Evolutionary conservation across 2,888 invertebrate species (phyloP).

Genomic region (Linnaemya tessellans): DNA sequence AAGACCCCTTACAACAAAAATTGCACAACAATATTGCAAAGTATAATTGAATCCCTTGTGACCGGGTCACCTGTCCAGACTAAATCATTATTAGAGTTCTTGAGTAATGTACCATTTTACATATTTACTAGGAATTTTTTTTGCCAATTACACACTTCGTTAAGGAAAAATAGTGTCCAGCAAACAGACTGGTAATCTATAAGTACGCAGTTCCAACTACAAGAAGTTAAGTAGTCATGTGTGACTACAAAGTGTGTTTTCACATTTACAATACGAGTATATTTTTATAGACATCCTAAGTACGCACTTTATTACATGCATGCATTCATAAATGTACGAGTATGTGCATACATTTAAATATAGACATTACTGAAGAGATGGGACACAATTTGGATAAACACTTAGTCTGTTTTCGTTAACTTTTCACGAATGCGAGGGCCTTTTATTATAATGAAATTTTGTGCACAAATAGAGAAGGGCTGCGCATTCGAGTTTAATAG

Average conservation of each 20-base stretch:
- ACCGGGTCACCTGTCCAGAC: slow-evolving; percentile 43
- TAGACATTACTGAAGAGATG: slow-evolving; percentile 15
- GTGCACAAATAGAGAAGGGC: no score
- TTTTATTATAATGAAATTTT: neutral
- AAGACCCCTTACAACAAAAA: no score
- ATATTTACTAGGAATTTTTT: slow-evolving; percentile 49
- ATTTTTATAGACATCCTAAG: no score
- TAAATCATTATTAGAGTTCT: slow-evolving; percentile 70
- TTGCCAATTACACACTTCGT: slow-evolving; percentile 54
- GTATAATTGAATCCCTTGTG: slow-evolving; percentile 21
- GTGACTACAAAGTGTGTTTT: slow-evolving; percentile 12
- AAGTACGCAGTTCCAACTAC: neutral
- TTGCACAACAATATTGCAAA: neutral
- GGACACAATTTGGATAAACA: slow-evolving; percentile 31
- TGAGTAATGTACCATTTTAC: slow-evolving; percentile 70
- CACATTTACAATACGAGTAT: neutral
- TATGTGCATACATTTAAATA: slow-evolving; percentile 24
- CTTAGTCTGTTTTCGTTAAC: neutral
- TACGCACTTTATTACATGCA: no score
- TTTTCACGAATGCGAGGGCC: slow-evolving; percentile 16
- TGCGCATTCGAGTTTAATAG: no score
- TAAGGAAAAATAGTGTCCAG: slow-evolving; percentile 14
- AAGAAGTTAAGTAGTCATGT: neutral
- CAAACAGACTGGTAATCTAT: slow-evolving; percentile 20
- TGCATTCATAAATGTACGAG: no score